Conservation (phyloP, 2,888 invertebrate genomes). For the Noctua janthe region DNA sequence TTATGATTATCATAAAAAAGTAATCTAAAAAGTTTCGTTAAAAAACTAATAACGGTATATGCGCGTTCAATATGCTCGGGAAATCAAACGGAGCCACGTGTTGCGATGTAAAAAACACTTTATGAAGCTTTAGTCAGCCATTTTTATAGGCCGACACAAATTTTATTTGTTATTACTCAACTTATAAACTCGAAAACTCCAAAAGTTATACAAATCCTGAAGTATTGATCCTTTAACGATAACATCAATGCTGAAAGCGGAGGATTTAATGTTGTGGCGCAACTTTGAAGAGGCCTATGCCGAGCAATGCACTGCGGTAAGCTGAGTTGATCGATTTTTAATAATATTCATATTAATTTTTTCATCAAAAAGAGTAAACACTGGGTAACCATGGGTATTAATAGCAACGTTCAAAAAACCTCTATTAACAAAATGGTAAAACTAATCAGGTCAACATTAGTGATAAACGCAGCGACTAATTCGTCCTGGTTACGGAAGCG, state of each 20-base stretch:
- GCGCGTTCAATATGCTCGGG: constrained; percentile 75
- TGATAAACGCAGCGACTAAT: constrained; percentile 46
- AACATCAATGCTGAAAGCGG: neutral
- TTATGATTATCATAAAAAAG: constrained; percentile 51
- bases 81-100: constrained; percentile 74
- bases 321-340: neutral
- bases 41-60: constrained; percentile 63
- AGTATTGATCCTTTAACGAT: neutral
- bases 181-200: neutral
- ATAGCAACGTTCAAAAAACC: neutral
- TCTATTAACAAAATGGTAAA: neutral
- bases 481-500: constrained; percentile 77
- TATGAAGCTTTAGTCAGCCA: constrained; percentile 20
- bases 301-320: neutral
- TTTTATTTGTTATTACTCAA: neutral
- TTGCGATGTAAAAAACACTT: constrained; percentile 58
- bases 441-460: constrained; percentile 8
- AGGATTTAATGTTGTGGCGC: neutral
- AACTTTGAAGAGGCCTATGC: neutral
- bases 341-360: neutral
- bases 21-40: constrained; percentile 53
- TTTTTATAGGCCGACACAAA: neutral
- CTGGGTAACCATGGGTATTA: neutral
- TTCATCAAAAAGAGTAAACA: neutral
- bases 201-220: neutral